Percentiles rank a stretch among this genome's conserved stretches.
phyloP scores from a whole-genome alignment of 2,113 vertebrate species.

The Laticauda colubrina region DNA sequence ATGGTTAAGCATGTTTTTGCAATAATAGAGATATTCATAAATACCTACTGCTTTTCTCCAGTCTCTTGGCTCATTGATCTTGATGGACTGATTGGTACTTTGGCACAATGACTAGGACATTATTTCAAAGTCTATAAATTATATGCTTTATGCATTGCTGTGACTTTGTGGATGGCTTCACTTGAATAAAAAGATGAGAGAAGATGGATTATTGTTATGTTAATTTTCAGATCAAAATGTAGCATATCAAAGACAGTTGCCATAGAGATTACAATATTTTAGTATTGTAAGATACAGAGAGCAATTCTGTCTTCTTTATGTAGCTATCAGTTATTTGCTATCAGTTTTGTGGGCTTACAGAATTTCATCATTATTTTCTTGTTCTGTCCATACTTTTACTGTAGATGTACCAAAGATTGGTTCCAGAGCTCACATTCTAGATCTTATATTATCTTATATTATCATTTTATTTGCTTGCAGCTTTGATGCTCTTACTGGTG shows the following conservation, averaged over 20 bases:
- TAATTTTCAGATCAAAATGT: slow-evolving; percentile 38
- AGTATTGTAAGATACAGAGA: slow-evolving; percentile 7
- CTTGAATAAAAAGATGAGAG: not conserved
- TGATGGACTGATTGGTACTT: not conserved
- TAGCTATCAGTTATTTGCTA: not conserved
- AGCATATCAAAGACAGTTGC: slow-evolving; percentile 39
- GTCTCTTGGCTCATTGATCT: not conserved
- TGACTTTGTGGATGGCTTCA: slow-evolving; percentile 5
- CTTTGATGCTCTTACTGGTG: slow-evolving; percentile 74
- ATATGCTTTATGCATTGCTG: not conserved
- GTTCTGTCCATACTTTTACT: slow-evolving; percentile 9
- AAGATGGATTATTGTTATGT: not conserved
- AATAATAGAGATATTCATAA: not conserved
- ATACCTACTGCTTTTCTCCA: not conserved
- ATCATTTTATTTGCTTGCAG: slow-evolving; percentile 56
- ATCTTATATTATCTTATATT: not conserved
- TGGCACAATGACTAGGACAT: slow-evolving; percentile 6
- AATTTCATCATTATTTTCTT: rapidly evolving
- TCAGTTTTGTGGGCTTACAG: not conserved
- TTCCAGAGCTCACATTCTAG: not conserved
- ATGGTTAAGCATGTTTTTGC: not conserved
- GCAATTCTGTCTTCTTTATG: not conserved
- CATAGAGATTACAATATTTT: slow-evolving; percentile 28
- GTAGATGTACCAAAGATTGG: not conserved
- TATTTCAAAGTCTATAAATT: slow-evolving; percentile 14